Percentiles rank a stretch among this genome's conserved stretches.
Conservation (phyloP, 2,797 vertebrate species). For the Tauraco hartlaubi region DNA sequence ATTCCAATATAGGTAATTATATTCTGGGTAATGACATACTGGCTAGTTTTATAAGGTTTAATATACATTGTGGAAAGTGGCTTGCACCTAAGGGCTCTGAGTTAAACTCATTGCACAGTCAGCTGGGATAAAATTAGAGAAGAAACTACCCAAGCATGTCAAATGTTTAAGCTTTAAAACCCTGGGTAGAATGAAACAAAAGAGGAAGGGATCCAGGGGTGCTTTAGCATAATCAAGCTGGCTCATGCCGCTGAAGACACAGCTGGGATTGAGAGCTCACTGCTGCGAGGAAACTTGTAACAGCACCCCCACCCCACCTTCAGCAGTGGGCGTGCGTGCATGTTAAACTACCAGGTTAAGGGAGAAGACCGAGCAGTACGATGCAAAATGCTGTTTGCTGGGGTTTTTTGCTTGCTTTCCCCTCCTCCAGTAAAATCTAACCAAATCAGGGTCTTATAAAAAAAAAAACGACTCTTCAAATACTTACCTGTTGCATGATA, state of each 20-base stretch:
- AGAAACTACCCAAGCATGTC: constrained; percentile 77
- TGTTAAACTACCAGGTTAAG: constrained; percentile 23
- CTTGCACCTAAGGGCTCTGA: constrained; percentile 66
- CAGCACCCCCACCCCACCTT: constrained; percentile 41
- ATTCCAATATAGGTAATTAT: constrained; percentile 75
- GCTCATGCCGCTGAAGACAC: constrained; percentile 59
- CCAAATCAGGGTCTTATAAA: background rate
- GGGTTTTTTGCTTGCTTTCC: accelerated
- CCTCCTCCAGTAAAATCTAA: background rate
- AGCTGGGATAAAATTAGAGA: constrained; percentile 77
- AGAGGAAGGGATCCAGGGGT: constrained; percentile 72
- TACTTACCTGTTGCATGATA: background rate
- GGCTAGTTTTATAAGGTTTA: constrained; percentile 69
- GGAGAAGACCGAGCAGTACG: background rate
- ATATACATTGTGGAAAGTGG: constrained; percentile 62
- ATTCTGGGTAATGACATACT: constrained; percentile 62
- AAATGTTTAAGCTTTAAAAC: constrained; percentile 78
- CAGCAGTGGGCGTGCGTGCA: constrained; percentile 8
- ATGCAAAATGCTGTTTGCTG: background rate
- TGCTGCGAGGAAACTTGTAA: constrained; percentile 70
- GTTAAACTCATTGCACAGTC: constrained; percentile 72
- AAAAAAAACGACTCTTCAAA: background rate
- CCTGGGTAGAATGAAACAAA: constrained; percentile 72
- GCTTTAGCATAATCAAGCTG: constrained; percentile 75
- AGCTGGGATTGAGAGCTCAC: constrained; percentile 63